Evolutionary conservation across 2,888 invertebrate species (phyloP).

Genomic region (Elysia crispata): DNA sequence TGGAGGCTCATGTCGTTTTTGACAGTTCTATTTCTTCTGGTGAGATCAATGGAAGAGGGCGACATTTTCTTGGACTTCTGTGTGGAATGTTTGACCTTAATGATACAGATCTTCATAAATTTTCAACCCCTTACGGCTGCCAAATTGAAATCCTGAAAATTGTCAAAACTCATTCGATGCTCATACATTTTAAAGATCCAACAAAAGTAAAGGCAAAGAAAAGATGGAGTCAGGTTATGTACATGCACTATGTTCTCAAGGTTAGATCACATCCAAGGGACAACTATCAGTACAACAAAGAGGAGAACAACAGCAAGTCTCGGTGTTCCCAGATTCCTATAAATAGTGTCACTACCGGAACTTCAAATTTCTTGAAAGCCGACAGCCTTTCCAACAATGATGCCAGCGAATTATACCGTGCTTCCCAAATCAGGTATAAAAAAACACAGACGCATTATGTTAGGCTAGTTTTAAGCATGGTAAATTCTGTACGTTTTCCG

Average conservation of each 20-base stretch:
- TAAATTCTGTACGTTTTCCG: too few relatives aligned
- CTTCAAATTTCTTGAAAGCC: too few relatives aligned
- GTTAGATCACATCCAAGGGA: constrained; percentile 47
- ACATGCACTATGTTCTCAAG: constrained; percentile 64
- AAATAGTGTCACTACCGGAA: too few relatives aligned
- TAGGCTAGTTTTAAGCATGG: too few relatives aligned
- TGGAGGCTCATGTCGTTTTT: constrained; percentile 67
- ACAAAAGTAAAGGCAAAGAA: constrained; percentile 65
- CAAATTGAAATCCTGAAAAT: constrained; percentile 57
- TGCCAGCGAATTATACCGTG: too few relatives aligned
- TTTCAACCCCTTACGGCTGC: constrained; percentile 65
- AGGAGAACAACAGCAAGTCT: too few relatives aligned
- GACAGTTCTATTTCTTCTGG: constrained; percentile 61
- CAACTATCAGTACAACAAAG: too few relatives aligned
- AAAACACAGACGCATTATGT: too few relatives aligned
- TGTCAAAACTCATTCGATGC: constrained; percentile 52
- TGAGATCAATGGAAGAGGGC: constrained; percentile 58
- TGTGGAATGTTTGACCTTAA: constrained; percentile 55
- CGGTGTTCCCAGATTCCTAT: too few relatives aligned
- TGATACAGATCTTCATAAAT: constrained; percentile 52
- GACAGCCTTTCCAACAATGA: too few relatives aligned
- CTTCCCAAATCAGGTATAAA: too few relatives aligned
- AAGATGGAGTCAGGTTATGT: constrained; percentile 70
- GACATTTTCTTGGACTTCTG: constrained; percentile 59
- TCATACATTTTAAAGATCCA: constrained; percentile 64